phyloP scores from a whole-genome alignment of 2,113 vertebrate species.

The Macrotus californicus region DNA sequence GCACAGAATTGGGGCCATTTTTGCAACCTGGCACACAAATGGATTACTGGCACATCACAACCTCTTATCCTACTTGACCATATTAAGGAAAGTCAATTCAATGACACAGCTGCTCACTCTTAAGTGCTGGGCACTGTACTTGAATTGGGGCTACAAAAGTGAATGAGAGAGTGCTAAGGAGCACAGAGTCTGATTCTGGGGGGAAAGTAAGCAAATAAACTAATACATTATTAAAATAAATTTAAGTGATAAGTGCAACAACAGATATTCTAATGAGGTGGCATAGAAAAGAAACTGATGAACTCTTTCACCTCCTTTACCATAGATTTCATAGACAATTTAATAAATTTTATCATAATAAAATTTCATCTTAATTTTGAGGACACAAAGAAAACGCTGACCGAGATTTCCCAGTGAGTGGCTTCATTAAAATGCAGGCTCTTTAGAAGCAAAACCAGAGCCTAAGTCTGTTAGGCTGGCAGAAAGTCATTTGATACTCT shows the following conservation, averaged over 20 bases:
- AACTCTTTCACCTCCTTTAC: background rate
- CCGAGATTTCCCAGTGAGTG: background rate
- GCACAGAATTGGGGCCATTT: background rate
- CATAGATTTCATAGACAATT: background rate
- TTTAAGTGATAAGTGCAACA: background rate
- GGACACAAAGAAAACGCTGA: background rate
- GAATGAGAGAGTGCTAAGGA: background rate
- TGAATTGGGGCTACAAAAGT: slow-evolving; percentile 8
- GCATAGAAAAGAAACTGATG: background rate
- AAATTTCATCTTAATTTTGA: slow-evolving; percentile 13
- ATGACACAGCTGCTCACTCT: background rate
- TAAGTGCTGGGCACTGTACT: background rate
- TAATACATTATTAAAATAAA: background rate
- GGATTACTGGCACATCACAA: background rate
- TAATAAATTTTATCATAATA: background rate
- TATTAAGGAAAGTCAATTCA: background rate
- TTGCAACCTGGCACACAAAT: background rate
- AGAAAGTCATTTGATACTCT: background rate
- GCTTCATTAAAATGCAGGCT: background rate
- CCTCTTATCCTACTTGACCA: background rate
- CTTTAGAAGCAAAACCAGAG: background rate
- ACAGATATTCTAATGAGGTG: background rate
- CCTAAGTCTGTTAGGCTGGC: background rate
- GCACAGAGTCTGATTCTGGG: background rate
- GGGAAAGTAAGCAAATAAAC: background rate